A percentile compares a stretch with the other conserved stretches of the same genome.
phyloP scores from a whole-genome alignment of 2,888 invertebrate genomes.

The Sesamia inferens region DNA sequence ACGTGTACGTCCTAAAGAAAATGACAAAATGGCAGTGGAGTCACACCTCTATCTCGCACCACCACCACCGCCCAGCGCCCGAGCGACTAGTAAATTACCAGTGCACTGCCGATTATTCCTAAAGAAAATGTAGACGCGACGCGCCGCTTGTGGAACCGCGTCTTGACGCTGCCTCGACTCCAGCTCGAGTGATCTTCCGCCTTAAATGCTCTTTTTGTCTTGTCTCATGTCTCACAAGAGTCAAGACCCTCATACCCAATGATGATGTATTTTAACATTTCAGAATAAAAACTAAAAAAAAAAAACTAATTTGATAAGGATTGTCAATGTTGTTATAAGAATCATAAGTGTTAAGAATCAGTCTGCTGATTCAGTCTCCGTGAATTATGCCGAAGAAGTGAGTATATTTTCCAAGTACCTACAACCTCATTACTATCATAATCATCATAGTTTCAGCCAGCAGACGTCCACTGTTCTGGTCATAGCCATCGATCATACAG shows the following conservation, averaged over 20 bases:
- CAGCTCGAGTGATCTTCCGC: too few species aligned
- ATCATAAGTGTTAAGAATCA: constrained; percentile 6
- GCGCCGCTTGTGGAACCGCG: too few species aligned
- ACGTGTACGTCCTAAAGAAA: too few species aligned
- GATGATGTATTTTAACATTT: constrained; percentile 9
- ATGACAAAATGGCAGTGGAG: too few species aligned
- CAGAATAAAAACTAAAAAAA: constrained; percentile 36
- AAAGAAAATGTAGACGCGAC: too few species aligned
- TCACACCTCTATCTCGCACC: too few species aligned
- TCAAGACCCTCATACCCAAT: not conserved
- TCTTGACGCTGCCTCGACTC: too few species aligned
- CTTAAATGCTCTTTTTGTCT: not conserved
- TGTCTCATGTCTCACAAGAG: not conserved
- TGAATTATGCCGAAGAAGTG: constrained; percentile 67
- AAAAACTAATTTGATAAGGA: constrained; percentile 24
- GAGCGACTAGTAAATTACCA: too few species aligned
- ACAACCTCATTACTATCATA: not conserved
- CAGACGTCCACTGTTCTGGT: not conserved
- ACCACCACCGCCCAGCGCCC: too few species aligned
- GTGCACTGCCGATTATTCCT: too few species aligned
- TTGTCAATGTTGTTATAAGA: constrained; percentile 39
- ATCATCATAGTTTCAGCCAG: not conserved
- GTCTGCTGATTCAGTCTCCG: constrained; percentile 62
- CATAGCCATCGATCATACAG: not conserved
- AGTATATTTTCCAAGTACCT: constrained; percentile 37